A percentile compares a stretch with the other conserved stretches of the same genome.
These are phyloP conservation scores for Vicugna pacos DNA, from an alignment of 2,113 vertebrate genomes.

Conservation along the genomic window DNA sequence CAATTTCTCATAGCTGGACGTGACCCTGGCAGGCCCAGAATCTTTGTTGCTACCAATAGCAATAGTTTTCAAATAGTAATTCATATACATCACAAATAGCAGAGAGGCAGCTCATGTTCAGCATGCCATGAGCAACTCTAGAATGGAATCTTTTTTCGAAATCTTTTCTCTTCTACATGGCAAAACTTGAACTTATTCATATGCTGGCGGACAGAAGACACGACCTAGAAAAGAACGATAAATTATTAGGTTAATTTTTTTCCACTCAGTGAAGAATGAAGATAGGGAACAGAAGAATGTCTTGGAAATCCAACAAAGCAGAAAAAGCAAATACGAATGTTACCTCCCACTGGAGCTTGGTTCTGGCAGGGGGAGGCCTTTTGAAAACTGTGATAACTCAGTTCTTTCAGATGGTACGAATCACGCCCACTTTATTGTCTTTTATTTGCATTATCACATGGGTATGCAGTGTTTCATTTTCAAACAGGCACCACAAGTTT, in stretches of 20 bases:
- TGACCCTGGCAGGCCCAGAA: background rate
- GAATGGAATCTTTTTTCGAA: background rate
- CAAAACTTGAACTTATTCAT: background rate
- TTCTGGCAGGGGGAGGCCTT: background rate
- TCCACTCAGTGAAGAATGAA: background rate
- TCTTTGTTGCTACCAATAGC: background rate
- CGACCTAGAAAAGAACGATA: background rate
- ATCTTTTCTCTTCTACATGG: background rate
- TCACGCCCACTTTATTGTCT: background rate
- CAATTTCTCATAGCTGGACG: background rate
- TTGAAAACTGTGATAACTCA: background rate
- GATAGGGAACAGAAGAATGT: background rate
- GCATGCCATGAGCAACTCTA: background rate
- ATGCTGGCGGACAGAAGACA: background rate
- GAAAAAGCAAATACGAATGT: background rate
- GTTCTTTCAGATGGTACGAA: background rate
- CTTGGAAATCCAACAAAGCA: background rate
- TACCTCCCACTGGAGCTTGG: background rate
- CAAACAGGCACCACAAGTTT: background rate
- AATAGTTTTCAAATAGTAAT: background rate
- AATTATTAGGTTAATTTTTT: background rate
- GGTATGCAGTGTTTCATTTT: background rate
- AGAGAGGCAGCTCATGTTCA: background rate
- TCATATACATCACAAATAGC: background rate
- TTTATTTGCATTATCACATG: background rate